Conservation (phyloP, 2,797 vertebrate species). For the Bryconaethiops microstoma region DNA sequence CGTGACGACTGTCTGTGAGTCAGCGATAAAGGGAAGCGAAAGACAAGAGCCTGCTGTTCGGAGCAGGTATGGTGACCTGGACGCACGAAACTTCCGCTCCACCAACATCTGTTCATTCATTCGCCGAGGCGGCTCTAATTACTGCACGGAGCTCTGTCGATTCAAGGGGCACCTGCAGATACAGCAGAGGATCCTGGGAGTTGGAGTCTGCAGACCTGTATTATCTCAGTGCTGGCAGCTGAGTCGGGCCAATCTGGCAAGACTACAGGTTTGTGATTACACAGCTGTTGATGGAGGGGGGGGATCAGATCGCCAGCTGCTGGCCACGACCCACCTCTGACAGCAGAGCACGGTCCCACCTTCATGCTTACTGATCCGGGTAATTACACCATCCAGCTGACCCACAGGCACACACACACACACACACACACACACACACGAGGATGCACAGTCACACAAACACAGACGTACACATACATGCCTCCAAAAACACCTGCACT, state of each 20-base stretch:
- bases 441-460: neutral
- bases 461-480: neutral
- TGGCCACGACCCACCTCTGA: slow-evolving; percentile 67
- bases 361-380: slow-evolving; percentile 75
- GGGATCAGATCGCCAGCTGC: slow-evolving; percentile 70
- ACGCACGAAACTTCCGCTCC: slow-evolving; percentile 4
- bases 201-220: slow-evolving; percentile 39
- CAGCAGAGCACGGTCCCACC: slow-evolving; percentile 72
- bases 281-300: slow-evolving; percentile 72
- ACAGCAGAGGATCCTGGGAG: slow-evolving; percentile 54
- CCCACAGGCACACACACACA: slow-evolving; percentile 51
- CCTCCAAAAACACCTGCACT: slow-evolving; percentile 44
- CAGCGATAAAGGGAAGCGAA: slow-evolving; percentile 11
- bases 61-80: slow-evolving; percentile 17
- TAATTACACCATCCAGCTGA: slow-evolving; percentile 76
- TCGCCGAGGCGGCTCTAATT: slow-evolving; percentile 31
- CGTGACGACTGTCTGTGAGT: slow-evolving; percentile 17
- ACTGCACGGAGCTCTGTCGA: slow-evolving; percentile 47
- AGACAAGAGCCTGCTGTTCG: neutral
- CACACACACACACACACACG: slow-evolving; percentile 48
- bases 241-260: slow-evolving; percentile 51
- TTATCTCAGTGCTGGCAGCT: slow-evolving; percentile 50
- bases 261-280: slow-evolving; percentile 64
- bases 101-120: slow-evolving; percentile 25
- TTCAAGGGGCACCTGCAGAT: slow-evolving; percentile 46